Evolutionary conservation across 1,140 invertebrate species (phyloP), one percentile per base, ranked within the genome.

Genomic region (Heterodera carotae): DNA sequence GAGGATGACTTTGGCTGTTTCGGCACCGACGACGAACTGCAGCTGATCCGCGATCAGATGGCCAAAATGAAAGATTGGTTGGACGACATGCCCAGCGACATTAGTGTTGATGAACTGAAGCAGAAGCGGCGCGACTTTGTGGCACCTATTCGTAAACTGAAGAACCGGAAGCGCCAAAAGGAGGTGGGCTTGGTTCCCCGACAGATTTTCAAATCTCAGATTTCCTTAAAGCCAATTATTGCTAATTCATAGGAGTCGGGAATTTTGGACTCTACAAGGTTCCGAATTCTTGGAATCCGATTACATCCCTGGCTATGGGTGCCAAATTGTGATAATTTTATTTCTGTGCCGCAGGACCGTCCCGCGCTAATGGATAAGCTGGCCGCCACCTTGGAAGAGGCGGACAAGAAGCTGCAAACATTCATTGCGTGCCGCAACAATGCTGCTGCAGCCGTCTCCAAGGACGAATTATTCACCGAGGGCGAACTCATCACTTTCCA

Each of bases 1-100:
- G 88, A 90, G 60, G 91, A 92, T 79, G 91, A 92, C 0, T 94
- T 94, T 81, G 89, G 91, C 67, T 89, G 90, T 75, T 94, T 93
- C 67, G 91, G 91, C 2, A 93, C 92, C 0, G 88, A 91, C 12
- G 92, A 93, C 80, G 93, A 97, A 86, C 90, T 91, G 68, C 91
- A 93, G 83, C 91, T 92, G 80, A 92, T 97, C 36, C 88, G 88
- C 6, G 89, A 91, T 84, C 62, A 80, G 69, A 62, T 90, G 43
- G 76, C 77, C 0, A 84, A 85, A 56, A 84, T 89, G 84, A 68
- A 87, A 2, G 78, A 64, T 5, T 87, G 86, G 87, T 62, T 87
- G 22, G 87, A 88, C 59, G 87, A 88, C 64, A 80, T 83, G 48
- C 60, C 72, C 25, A 25, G 79, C 15, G 81, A 85, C 18, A 85